These are phyloP conservation scores for Xiphias gladius DNA, from an alignment of 2,113 vertebrate genomes.

Conservation along the genomic window DNA sequence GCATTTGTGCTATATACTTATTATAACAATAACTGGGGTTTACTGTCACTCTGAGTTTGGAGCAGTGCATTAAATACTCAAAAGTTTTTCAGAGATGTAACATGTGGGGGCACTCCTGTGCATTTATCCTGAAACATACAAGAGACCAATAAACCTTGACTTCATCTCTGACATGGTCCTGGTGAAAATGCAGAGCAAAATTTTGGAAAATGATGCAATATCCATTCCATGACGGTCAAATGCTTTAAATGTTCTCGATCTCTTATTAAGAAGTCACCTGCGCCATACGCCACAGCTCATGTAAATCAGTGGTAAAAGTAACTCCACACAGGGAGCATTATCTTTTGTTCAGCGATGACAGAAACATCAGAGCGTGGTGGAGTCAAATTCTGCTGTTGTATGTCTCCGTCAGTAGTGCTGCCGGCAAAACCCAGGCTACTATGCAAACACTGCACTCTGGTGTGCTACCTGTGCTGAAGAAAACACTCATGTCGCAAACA, in stretches of 20 bases:
- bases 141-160: neutral
- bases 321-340: constrained; percentile 17
- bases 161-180: neutral
- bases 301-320: constrained; percentile 26
- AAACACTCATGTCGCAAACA: neutral
- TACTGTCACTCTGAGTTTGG: neutral
- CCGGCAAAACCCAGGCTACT: constrained; percentile 17
- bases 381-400: constrained; percentile 35
- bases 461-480: neutral
- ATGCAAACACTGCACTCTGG: constrained; percentile 20
- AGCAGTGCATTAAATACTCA: neutral
- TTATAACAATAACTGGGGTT: neutral
- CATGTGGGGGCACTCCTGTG: neutral
- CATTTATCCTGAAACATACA: neutral
- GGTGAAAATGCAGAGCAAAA: constrained; percentile 16
- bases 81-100: neutral
- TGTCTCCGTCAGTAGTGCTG: constrained; percentile 5
- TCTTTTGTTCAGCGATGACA: constrained; percentile 43
- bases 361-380: constrained; percentile 15
- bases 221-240: constrained; percentile 2
- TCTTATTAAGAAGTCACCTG: constrained; percentile 22
- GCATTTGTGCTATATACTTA: neutral
- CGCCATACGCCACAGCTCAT: neutral
- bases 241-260: constrained; percentile 37
- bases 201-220: constrained; percentile 28